phyloP scores from a whole-genome alignment of 53 echinoderm and acorn worm genomes.

The Apostichopus leukothele region DNA sequence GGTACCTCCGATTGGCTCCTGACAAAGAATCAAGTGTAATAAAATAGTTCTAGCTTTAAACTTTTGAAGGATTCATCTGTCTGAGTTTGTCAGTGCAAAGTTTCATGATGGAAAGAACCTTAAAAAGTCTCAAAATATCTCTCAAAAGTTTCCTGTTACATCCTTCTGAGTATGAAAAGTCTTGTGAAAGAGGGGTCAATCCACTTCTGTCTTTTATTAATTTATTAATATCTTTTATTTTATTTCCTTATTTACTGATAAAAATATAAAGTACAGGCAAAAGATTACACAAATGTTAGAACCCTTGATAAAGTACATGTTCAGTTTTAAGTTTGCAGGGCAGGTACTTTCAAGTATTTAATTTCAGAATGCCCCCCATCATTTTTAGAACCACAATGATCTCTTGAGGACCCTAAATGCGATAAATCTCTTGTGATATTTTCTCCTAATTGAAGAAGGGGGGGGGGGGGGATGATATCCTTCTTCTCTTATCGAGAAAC shows the following conservation, averaged over 20 bases:
- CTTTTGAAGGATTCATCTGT: too few species aligned
- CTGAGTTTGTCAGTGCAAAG: too few species aligned
- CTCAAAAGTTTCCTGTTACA: neutral
- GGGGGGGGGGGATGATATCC: neutral
- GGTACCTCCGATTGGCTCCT: too few species aligned
- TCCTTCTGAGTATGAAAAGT: neutral
- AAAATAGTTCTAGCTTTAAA: too few species aligned
- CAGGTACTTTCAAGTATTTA: too few species aligned
- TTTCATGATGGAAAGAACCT: too few species aligned
- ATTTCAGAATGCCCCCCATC: too few species aligned
- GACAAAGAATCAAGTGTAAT: too few species aligned
- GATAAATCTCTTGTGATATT: neutral
- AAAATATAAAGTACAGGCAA: too few species aligned
- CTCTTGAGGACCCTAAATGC: neutral
- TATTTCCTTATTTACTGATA: neutral
- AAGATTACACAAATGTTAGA: neutral
- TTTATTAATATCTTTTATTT: neutral
- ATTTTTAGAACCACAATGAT: neutral
- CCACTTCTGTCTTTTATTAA: neutral
- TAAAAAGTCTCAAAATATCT: too few species aligned
- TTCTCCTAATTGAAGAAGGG: neutral
- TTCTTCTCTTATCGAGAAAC: neutral
- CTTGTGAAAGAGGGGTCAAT: neutral
- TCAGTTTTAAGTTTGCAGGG: too few species aligned
- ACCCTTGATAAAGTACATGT: neutral